Evolutionary conservation across 2,797 vertebrate genomes (phyloP).

Genomic region (Anas flavirostris): DNA sequence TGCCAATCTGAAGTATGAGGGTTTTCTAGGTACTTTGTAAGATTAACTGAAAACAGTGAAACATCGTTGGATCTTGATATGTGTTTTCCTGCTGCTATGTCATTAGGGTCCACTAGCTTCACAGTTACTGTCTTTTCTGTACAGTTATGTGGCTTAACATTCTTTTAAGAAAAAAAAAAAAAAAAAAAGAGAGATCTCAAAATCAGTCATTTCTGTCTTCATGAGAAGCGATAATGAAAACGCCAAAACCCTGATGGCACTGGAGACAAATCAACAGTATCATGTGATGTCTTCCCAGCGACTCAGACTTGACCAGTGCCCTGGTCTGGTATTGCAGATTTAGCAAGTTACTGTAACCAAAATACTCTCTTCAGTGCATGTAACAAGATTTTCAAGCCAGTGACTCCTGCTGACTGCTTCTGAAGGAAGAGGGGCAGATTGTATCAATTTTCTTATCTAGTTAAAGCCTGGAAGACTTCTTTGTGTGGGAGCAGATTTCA

Average conservation of each 20-base stretch:
- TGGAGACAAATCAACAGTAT: neutral
- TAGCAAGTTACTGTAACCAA: neutral
- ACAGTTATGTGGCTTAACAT: neutral
- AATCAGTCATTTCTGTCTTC: neutral
- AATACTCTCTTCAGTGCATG: neutral
- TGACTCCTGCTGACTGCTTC: neutral
- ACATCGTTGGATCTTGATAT: neutral
- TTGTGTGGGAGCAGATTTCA: neutral
- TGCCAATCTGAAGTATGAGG: neutral
- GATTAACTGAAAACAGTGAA: neutral
- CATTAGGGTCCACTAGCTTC: neutral
- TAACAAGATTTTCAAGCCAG: neutral
- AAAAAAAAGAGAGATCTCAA: neutral
- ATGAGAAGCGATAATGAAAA: neutral
- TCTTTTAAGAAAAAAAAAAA: neutral
- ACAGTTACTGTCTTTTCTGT: neutral
- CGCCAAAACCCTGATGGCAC: neutral
- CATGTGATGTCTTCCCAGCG: neutral
- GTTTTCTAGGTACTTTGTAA: rapidly evolving
- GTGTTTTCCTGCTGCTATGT: neutral
- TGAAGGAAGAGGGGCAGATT: neutral
- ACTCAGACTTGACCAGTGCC: neutral
- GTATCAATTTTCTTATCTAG: neutral
- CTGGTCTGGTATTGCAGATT: neutral
- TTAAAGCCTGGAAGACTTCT: neutral